Base-by-base conservation (phyloP, 2,797 vertebrate species). In the Danio albolineatus region DNA sequence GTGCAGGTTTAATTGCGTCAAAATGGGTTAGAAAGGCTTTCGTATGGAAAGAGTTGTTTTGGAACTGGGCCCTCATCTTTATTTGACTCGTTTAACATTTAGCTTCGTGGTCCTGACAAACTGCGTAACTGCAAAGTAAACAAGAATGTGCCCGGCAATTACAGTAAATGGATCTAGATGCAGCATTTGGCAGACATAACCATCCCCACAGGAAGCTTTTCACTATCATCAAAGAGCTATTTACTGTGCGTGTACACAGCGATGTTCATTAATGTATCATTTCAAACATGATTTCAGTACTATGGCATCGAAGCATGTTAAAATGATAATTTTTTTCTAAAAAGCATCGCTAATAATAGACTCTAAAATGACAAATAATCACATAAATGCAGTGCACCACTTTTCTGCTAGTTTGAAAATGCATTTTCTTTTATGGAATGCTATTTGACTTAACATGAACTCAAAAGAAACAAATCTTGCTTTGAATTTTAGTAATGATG, bases 171-270 rank as follows among this genome's bases (percentile, higher is more conserved):
- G 46, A 41, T 60, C 70, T 70, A 21, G 44, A 78, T 39, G 44
- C 44, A 78, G 64, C 43, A 13, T 78, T 70, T 78, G 76, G 76
- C 76, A 78, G 44, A 36, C n/a, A 67, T 28, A 59, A 59, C 21
- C 7, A 19, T 70, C 56, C 69, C 13, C 17, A 61, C 28, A 61
- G 54, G 17, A 60, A 48, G 38, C 17, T 12, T 48, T 60, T 60
- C n/a, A 28, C 54, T 69, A 12, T 48, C 54, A 48, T 57, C 12
- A 43, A 43, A 78, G 17, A 17, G 13, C 66, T 38, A 66, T 57
- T 21, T 44, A 67, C 12, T 16, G 41, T 70, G 14, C n/a, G 41
- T 70, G 14, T 21, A 70, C n/a, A 49, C 4, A 69, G 12, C 41
- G 17, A 56, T 72, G 14, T 69, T 77, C 21, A 39, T 38, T 69